Base-by-base conservation (phyloP, 2,888 invertebrate species). In the Leptogaster cylindrica region DNA sequence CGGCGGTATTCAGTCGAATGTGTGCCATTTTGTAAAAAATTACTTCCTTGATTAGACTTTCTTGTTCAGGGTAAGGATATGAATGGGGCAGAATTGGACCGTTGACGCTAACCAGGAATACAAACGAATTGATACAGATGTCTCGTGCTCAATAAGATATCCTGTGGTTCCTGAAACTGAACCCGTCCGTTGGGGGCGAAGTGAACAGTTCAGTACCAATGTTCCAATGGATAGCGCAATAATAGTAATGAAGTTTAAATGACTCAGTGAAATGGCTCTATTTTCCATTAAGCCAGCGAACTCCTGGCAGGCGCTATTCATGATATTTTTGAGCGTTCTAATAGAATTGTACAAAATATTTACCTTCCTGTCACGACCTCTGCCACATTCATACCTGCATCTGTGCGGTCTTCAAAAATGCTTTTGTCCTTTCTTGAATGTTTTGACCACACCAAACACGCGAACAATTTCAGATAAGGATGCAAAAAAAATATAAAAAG, bases 321-420 rank as follows among this genome's bases (percentile, higher is more conserved):
- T 10, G n/a, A 14, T 4, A 14, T 10, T 28, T 66, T 39, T 18
- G 23, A 8, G 16, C 20, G n/a, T n/a, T 20, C 23, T 64, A 68
- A 68, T 66, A 63, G 68, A 66, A 31, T 66, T 48, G 46, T 68
- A 20, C 44, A 66, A 68, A 68, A 68, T 68, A 68, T 68, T 68
- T 68, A 68, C 63, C 51, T 23, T 18, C 33, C 50, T 63, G 63
- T 44, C 44, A 44, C 3, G 31, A 8, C 8, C 27, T 33, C 39
- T 50, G 50, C 39, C 28, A 33, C 46, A 51, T 52, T 8, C 41
- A 28, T 14, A 25, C 16, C 18, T 44, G 18, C 31, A 5, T 33
- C 31, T 68, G 68, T 68, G 68, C 52, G 68, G 68, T 68, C 64
- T 27, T 27, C 12, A 28, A 16, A 18, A 28, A 14, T 20, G 41